Evolutionary conservation across 2,797 vertebrate species (phyloP), one percentile per base, ranked within the genome.

Genomic region (Protosalanx chinensis): DNA sequence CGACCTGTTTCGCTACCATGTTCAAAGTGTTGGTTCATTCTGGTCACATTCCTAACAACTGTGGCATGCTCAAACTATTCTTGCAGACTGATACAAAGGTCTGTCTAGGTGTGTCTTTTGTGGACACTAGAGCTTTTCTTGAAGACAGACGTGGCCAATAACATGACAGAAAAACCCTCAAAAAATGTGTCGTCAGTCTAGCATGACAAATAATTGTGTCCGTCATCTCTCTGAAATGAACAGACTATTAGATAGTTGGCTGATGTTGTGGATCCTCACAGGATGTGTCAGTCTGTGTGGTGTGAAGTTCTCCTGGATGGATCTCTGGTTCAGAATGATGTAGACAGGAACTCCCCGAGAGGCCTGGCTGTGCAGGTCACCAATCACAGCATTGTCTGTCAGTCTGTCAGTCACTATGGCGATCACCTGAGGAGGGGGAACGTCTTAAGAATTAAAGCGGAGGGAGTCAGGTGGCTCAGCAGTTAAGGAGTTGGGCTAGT

Each of bases 381-480:
- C 75, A 46, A 96, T 93, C 72, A 96, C 89, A 1, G 90, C 83
- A 8, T 85, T 85, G 70, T 97, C 95, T 1, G 95, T 94, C 82
- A 97, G 79, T 76, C 85, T 72, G 35, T 97, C 94, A 67, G 93
- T 95, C 72, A 93, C 95, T 0, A 97, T 82, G 1, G 94, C 96
- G 63, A 97, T 91, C 18, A 96, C 86, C 96, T 97, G 86, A 46
- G 70, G 5, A 66, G 35, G 2, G 64, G 64, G 76, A 0, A 70
- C 69, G 72, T 15, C 59, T 30, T 51, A 8, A 33, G 58, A 64
- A 7, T 66, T 18, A 60, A 41, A 49, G 23, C 23, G 23, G 23
- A 27, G 23, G 23, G 23, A 27, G 23, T 27, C 23, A 27, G 23
- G 23, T 27, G 23, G 23, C 23, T 27, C 23, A 27, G 23, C 23